Conservation (phyloP, 2,888 invertebrate species). For the Epiperipatus broadwayi region DNA sequence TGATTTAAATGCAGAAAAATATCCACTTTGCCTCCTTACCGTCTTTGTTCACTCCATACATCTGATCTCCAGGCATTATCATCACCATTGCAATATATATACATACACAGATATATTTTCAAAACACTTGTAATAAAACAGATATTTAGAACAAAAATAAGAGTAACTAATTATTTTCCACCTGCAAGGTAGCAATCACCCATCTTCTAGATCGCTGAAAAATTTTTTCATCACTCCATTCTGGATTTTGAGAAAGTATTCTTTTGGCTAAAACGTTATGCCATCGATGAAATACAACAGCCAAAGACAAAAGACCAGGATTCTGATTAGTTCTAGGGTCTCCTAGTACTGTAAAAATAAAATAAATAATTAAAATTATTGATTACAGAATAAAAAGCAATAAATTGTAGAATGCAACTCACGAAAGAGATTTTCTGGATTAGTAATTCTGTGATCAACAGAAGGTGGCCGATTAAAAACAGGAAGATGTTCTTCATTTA, state of each 20-base stretch:
- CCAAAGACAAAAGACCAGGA: conserved; percentile 78
- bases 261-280: conserved; percentile 75
- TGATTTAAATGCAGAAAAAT: too few species aligned
- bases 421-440: conserved; percentile 21
- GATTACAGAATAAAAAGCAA: not conserved
- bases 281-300: conserved; percentile 81
- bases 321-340: conserved; percentile 94
- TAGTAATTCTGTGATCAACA: conserved; percentile 17
- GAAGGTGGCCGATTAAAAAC: conserved; percentile 19
- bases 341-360: conserved; percentile 84
- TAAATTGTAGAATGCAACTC: conserved; percentile 17
- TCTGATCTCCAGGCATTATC: too few species aligned
- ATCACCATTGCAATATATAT: too few species aligned
- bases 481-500: conserved; percentile 21
- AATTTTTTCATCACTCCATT: conserved; percentile 80
- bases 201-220: conserved; percentile 74
- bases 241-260: conserved; percentile 54
- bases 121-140: too few species aligned
- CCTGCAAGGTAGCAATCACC: conserved; percentile 80
- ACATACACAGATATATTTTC: too few species aligned
- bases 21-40: too few species aligned
- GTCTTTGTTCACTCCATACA: too few species aligned
- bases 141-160: not conserved
- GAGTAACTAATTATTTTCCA: conserved; percentile 25
- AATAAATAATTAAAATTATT: conserved; percentile 18